Percentiles rank a stretch among this genome's conserved stretches.
Conservation (phyloP, 2,113 vertebrate genomes). For the Chionodraco myersi region DNA sequence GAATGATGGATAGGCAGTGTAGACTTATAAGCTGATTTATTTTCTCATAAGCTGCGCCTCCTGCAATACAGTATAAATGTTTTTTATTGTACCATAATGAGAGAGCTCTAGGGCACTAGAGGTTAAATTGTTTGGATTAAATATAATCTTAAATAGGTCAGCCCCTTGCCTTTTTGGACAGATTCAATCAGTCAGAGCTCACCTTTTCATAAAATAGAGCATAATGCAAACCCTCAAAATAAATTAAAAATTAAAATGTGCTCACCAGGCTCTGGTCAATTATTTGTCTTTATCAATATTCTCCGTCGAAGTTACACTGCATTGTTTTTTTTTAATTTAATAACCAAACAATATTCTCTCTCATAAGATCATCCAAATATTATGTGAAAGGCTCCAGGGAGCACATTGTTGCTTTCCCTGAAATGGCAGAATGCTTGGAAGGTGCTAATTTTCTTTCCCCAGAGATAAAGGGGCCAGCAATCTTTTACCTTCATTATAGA, state of each 20-base stretch:
- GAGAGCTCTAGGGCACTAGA: slow-evolving; percentile 13
- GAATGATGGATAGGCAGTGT: slow-evolving; percentile 31
- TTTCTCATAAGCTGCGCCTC: slow-evolving; percentile 23
- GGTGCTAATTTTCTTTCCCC: slow-evolving; percentile 76
- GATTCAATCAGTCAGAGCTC: slow-evolving; percentile 61
- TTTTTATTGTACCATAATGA: slow-evolving; percentile 46
- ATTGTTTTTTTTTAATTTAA: slow-evolving; percentile 80
- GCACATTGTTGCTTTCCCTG: slow-evolving; percentile 56
- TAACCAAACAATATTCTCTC: slow-evolving; percentile 78
- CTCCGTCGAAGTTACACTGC: slow-evolving; percentile 52
- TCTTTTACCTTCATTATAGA: slow-evolving; percentile 81
- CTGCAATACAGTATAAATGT: slow-evolving; percentile 52
- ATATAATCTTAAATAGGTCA: slow-evolving; percentile 39
- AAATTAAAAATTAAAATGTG: slow-evolving; percentile 43
- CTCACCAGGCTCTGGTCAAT: slow-evolving; percentile 60
- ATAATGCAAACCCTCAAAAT: slow-evolving; percentile 63
- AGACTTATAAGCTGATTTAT: slow-evolving; percentile 20
- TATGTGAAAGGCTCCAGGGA: slow-evolving; percentile 75
- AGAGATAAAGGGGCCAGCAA: slow-evolving; percentile 74
- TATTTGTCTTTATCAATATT: slow-evolving; percentile 76
- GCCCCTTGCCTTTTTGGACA: slow-evolving; percentile 28
- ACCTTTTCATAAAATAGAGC: slow-evolving; percentile 57
- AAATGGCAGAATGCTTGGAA: slow-evolving; percentile 62
- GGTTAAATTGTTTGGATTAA: slow-evolving; percentile 52
- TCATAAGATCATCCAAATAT: slow-evolving; percentile 72